Evolutionary conservation across 53 echinoderm and acorn worm species (phyloP).

Genomic region (Temnopleurus reevesii): DNA sequence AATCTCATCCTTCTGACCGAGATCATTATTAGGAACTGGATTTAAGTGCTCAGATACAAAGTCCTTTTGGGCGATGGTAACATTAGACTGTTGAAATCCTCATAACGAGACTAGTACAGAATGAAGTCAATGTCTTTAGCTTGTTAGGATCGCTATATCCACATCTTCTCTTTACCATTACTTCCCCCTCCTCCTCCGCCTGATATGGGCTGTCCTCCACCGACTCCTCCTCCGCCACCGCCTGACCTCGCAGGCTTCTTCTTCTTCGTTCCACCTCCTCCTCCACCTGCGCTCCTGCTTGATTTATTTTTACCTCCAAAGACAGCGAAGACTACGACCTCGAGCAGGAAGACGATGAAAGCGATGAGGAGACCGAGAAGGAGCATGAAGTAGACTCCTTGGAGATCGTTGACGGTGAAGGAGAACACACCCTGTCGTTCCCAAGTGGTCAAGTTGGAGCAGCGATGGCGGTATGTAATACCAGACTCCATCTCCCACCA

Average conservation of each 20-base stretch:
- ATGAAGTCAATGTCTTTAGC: background rate
- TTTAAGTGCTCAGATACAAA: background rate
- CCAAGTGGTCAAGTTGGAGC: slow-evolving; percentile 89
- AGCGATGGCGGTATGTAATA: slow-evolving; percentile 20
- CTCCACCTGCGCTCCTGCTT: background rate
- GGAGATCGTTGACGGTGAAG: slow-evolving; percentile 83
- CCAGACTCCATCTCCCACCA: slow-evolving; percentile 90
- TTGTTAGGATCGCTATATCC: slow-evolving; percentile 45
- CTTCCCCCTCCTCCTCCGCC: background rate
- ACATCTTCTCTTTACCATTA: slow-evolving; percentile 43
- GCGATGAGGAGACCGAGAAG: slow-evolving; percentile 74
- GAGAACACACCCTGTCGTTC: slow-evolving; percentile 91
- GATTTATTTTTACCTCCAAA: slow-evolving; percentile 39
- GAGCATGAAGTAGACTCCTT: slow-evolving; percentile 86
- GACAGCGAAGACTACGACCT: slow-evolving; percentile 60
- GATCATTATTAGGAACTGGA: background rate
- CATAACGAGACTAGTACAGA: background rate
- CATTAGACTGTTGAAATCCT: background rate
- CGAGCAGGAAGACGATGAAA: slow-evolving; percentile 71
- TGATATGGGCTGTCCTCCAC: slow-evolving; percentile 41
- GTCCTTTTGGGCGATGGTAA: background rate
- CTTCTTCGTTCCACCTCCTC: background rate
- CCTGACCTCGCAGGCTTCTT: background rate
- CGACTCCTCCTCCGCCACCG: slow-evolving; percentile 47
- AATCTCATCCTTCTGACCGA: no score